Evolutionary conservation across 53 echinoderm and acorn worm species (phyloP).

Genomic region (Temnopleurus reevesii): DNA sequence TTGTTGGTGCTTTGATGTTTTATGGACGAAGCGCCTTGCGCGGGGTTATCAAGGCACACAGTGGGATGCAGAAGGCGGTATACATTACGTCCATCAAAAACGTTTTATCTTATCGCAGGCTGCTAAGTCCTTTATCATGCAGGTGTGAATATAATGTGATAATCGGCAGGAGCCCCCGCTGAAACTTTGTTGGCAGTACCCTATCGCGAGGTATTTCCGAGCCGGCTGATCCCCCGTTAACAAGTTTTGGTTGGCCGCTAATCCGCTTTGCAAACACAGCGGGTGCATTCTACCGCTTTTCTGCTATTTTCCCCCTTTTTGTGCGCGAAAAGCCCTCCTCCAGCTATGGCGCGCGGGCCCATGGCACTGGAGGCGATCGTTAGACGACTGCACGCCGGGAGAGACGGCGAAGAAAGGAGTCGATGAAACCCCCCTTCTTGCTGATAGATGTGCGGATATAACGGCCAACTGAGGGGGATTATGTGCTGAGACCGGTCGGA

Average conservation of each 20-base stretch:
- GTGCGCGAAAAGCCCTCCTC: not conserved
- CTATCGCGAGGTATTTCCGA: slow-evolving; percentile 50
- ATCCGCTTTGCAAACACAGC: slow-evolving; percentile 50
- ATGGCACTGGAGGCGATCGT: slow-evolving; percentile 8
- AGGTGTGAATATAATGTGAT: slow-evolving; percentile 44
- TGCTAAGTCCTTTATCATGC: slow-evolving; percentile 33
- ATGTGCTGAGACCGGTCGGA: slow-evolving; percentile 29
- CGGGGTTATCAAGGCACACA: slow-evolving; percentile 28
- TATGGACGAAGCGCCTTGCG: not conserved
- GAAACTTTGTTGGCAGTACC: slow-evolving; percentile 19
- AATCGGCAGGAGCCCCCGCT: slow-evolving; percentile 20
- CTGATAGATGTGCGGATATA: slow-evolving; percentile 42
- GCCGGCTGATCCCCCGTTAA: slow-evolving; percentile 49
- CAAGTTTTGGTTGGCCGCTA: slow-evolving; percentile 58
- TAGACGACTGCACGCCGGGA: slow-evolving; percentile 3
- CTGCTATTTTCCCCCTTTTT: not conserved
- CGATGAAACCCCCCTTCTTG: not conserved
- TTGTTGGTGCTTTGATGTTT: slow-evolving; percentile 28
- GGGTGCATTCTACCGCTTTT: slow-evolving; percentile 5
- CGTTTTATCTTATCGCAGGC: slow-evolving; percentile 41
- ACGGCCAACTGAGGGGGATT: slow-evolving; percentile 15
- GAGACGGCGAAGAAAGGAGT: slow-evolving; percentile 43
- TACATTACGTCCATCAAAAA: slow-evolving; percentile 7
- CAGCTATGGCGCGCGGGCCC: slow-evolving; percentile 1
- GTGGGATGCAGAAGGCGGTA: not conserved